phyloP scores from a whole-genome alignment of 2,888 invertebrate genomes.

The Lasioglossum villosulum region DNA sequence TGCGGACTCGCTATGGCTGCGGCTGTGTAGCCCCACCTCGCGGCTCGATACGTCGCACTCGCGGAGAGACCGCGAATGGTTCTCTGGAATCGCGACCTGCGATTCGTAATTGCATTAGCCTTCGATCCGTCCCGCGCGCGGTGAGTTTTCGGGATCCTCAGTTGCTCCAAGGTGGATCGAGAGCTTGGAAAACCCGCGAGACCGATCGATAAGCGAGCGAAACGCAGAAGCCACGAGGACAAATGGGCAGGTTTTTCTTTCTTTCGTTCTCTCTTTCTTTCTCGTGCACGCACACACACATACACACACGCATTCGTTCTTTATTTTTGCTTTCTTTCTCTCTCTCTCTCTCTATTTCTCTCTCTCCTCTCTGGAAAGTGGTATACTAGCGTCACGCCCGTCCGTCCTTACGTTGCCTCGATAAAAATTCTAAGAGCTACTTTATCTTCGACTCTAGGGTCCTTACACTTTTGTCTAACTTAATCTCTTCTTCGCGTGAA shows the following conservation, averaged over 20 bases:
- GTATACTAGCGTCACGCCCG: constrained; percentile 66
- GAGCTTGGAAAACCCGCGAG: constrained; percentile 28
- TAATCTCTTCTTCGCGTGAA: constrained; percentile 59
- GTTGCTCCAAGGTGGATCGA: constrained; percentile 29
- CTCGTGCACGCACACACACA: constrained; percentile 2
- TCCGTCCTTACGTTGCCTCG: constrained; percentile 62
- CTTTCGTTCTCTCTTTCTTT: not conserved
- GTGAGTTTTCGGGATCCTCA: not conserved
- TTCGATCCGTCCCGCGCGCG: constrained; percentile 18
- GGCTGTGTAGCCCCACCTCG: constrained; percentile 22
- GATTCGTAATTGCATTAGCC: not conserved
- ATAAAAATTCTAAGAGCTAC: constrained; percentile 73
- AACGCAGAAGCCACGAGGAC: constrained; percentile 40
- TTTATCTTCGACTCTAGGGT: constrained; percentile 67
- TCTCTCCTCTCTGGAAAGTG: constrained; percentile 43
- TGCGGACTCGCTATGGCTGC: constrained; percentile 4
- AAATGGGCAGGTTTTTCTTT: constrained; percentile 40
- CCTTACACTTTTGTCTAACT: constrained; percentile 60
- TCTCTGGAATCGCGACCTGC: not conserved
- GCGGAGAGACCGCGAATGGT: not conserved
- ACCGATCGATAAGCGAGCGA: constrained; percentile 38
- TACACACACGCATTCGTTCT: not conserved
- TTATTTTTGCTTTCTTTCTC: not conserved
- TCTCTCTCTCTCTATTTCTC: constrained; percentile 3
- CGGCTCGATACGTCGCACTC: constrained; percentile 16